phyloP scores from a whole-genome alignment of 2,113 vertebrate genomes.

The Promerops cafer region DNA sequence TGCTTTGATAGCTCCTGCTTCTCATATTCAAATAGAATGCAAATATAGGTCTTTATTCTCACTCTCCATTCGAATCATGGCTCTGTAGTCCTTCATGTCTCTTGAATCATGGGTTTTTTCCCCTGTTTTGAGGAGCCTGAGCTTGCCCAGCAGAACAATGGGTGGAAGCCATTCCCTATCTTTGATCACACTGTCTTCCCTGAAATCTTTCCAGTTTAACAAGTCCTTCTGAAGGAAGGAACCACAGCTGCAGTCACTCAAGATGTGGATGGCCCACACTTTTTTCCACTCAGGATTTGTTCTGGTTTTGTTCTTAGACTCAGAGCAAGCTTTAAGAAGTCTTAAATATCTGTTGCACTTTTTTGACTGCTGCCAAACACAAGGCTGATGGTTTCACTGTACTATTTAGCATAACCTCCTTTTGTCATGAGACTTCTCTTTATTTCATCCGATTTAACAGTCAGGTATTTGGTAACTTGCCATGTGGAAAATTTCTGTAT shows the following conservation, averaged over 20 bases:
- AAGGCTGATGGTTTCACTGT: not conserved
- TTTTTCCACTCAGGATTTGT: not conserved
- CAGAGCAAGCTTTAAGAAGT: not conserved
- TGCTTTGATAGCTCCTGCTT: not conserved
- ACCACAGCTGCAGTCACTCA: not conserved
- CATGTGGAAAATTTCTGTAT: not conserved
- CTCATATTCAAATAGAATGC: not conserved
- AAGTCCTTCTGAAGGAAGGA: not conserved
- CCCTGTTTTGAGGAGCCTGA: not conserved
- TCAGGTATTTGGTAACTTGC: not conserved
- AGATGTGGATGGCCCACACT: accelerated
- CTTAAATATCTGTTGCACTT: not conserved
- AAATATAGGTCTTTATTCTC: not conserved
- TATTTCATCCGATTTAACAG: not conserved
- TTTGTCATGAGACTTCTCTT: not conserved
- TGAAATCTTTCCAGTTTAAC: not conserved
- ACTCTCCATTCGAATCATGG: not conserved
- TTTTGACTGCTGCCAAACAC: not conserved
- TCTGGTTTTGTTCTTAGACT: not conserved
- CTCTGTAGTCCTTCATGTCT: not conserved
- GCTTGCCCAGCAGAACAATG: not conserved
- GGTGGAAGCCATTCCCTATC: not conserved
- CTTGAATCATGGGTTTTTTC: not conserved
- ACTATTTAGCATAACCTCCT: not conserved
- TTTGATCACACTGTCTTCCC: not conserved